Evolutionary conservation across 2,797 vertebrate species (phyloP).

Genomic region (Phaenicophaeus curvirostris): DNA sequence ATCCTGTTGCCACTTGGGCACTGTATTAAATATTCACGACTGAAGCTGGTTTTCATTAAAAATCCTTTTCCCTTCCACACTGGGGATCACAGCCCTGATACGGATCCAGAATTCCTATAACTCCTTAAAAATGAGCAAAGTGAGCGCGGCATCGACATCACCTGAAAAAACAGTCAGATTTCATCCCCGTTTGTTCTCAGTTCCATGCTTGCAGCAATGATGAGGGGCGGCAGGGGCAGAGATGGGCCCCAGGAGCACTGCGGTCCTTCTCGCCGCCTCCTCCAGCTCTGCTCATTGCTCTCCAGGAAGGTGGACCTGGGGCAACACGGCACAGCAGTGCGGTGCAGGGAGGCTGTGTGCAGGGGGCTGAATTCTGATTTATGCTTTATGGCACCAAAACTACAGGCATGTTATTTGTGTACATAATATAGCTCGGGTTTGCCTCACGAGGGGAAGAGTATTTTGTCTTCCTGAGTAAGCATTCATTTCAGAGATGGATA

Average conservation of each 20-base stretch:
- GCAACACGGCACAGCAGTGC: not conserved
- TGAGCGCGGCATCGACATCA: not conserved
- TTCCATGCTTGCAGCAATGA: not conserved
- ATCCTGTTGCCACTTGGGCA: conserved; percentile 56
- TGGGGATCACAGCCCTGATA: not conserved
- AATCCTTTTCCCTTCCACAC: conserved; percentile 36
- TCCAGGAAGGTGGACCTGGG: not conserved
- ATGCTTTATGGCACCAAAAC: conserved; percentile 60
- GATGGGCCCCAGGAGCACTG: not conserved
- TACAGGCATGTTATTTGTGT: conserved; percentile 1
- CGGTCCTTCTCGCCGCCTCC: not conserved
- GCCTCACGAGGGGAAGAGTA: not conserved
- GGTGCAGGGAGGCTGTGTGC: conserved; percentile 8
- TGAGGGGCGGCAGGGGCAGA: conserved; percentile 17
- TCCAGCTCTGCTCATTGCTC: not conserved
- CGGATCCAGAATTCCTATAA: not conserved
- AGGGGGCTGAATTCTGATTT: conserved; percentile 36
- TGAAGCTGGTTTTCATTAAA: conserved; percentile 62
- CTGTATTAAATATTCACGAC: conserved; percentile 54
- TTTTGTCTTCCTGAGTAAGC: conserved; percentile 20
- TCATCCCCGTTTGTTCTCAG: not conserved
- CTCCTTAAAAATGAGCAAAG: not conserved
- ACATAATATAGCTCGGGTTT: not conserved
- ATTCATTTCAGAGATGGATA: not conserved
- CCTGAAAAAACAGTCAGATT: not conserved